Evolutionary conservation across 64 coral and sea anemone genomes (phyloP).

Genomic region (Trachythela sp.): DNA sequence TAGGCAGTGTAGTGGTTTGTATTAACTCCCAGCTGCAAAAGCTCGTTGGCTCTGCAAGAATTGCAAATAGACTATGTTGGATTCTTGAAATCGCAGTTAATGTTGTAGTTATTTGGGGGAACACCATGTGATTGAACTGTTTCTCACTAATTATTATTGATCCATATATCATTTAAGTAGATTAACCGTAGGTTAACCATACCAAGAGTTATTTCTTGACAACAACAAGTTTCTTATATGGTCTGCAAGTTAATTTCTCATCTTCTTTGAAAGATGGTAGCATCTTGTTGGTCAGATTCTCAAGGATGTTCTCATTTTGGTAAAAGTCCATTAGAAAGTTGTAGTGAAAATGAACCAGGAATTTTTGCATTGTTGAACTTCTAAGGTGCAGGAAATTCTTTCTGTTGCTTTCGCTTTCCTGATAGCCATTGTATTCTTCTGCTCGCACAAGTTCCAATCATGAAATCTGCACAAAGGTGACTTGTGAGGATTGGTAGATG

Average conservation of each 20-base stretch:
- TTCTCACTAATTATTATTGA: too few relatives aligned
- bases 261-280: not conserved
- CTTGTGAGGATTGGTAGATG: not conserved
- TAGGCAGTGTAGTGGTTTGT: too few relatives aligned
- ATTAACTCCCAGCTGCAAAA: too few relatives aligned
- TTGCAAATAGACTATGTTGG: too few relatives aligned
- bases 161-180: not conserved
- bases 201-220: not conserved
- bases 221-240: not conserved
- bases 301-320: not conserved
- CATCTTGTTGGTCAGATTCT: not conserved
- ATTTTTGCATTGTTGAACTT: not conserved
- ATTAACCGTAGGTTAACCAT: not conserved
- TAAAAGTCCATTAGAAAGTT: not conserved
- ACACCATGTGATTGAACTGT: too few relatives aligned
- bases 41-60: too few relatives aligned
- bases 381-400: not conserved
- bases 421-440: not conserved
- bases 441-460: not conserved
- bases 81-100: too few relatives aligned
- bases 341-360: slow-evolving; percentile 6
- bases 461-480: slow-evolving; percentile 2
- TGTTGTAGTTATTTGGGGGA: too few relatives aligned
- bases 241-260: not conserved
- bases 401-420: not conserved